Evolutionary conservation across 2,797 vertebrate species (phyloP), one percentile per base, ranked within the genome.

Genomic region (Capromys pilorides): DNA sequence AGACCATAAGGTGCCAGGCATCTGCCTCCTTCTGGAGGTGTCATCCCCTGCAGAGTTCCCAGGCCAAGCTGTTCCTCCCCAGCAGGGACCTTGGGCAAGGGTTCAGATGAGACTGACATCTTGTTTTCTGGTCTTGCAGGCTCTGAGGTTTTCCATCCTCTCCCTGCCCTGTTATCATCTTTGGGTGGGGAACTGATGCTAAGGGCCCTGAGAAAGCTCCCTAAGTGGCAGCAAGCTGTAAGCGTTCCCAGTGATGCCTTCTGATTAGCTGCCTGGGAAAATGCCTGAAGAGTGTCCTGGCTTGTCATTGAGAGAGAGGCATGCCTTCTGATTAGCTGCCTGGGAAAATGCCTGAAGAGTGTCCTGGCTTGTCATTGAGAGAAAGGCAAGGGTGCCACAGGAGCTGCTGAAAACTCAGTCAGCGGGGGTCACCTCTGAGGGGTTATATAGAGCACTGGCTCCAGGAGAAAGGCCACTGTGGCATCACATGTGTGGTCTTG

Each of bases 161-260:
- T 13, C 0, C 78, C 84, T 28, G 31, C 28, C 22, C 91, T 24
- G 62, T 98, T 98, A 98, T 98, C 98, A 95, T 95, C 95, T 0
- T 6, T n/a, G 80, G 94, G 95, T 67, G 49, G 93, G 92, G 95
- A 97, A 94, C 62, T 95, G 97, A 98, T 98, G 98, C 96, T 92
- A 94, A 97, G 97, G 94, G 90, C 80, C 94, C 92, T 16, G 98
- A 98, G 98, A 98, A 98, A 96, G 69, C 92, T 91, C 95, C 92
- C 97, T 98, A 98, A 98, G 98, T 98, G 98, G 98, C 98, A 98
- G 98, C 96, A 98, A 98, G 98, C 97, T 98, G 98, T 98, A 98
- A 98, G 98, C 98, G 98, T 98, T 98, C 98, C 98, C 98, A 98
- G 97, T 97, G 98, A 98, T 98, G 97, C 98, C 97, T 97, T 98